A percentile compares a stretch with the other conserved stretches of the same genome.
Conservation (phyloP, 1,140 invertebrate species). For the Drosophila insularis region DNA sequence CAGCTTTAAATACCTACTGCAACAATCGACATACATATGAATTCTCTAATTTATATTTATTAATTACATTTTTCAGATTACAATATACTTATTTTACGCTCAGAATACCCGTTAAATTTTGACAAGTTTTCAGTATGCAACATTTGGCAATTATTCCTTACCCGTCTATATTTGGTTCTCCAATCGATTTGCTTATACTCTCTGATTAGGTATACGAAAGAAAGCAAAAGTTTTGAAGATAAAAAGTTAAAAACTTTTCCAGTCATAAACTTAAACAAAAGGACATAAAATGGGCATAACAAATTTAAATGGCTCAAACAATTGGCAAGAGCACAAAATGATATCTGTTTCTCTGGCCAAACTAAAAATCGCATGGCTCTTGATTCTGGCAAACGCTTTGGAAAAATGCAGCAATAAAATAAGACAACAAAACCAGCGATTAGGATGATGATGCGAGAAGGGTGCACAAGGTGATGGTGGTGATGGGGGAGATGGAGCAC, state of each 20-base stretch:
- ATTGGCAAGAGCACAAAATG: slow-evolving; percentile 47
- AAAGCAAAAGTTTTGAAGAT: too few species aligned
- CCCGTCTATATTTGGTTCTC: too few species aligned
- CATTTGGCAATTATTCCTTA: too few species aligned
- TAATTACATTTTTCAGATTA: too few species aligned
- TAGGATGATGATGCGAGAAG: neutral
- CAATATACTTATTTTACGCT: too few species aligned
- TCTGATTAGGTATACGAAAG: neutral
- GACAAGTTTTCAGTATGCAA: too few species aligned
- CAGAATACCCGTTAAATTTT: too few species aligned
- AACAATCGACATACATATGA: too few species aligned
- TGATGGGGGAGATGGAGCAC: neutral
- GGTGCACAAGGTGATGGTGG: neutral
- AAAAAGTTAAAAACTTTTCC: slow-evolving; percentile 41
- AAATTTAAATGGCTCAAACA: slow-evolving; percentile 61
- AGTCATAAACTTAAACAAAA: slow-evolving; percentile 47
- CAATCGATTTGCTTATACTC: too few species aligned
- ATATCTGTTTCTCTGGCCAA: neutral
- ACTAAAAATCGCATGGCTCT: slow-evolving; percentile 49
- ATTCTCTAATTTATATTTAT: too few species aligned
- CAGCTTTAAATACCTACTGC: too few species aligned
- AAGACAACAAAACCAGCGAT: slow-evolving; percentile 18
- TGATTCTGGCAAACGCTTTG: slow-evolving; percentile 32
- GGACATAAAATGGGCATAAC: slow-evolving; percentile 46
- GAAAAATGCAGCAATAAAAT: slow-evolving; percentile 43